Evolutionary conservation across 2,888 invertebrate species (phyloP).

Genomic region (Nemotelus nigrinus): DNA sequence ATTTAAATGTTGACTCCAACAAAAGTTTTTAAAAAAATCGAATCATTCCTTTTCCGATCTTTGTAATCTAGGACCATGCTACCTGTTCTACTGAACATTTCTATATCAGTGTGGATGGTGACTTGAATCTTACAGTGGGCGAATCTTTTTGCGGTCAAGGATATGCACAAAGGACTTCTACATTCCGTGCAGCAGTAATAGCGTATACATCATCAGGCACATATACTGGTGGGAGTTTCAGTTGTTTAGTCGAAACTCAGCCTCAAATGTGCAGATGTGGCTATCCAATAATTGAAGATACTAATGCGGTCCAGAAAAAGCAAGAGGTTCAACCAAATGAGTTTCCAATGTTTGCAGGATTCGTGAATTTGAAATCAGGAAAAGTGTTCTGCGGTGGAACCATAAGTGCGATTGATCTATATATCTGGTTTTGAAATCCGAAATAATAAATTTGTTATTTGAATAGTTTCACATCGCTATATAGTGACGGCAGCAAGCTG

Average conservation of each 20-base stretch:
- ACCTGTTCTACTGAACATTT: constrained; percentile 59
- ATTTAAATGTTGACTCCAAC: no score
- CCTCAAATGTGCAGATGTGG: constrained; percentile 61
- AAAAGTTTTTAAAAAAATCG: no score
- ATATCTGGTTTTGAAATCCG: neutral
- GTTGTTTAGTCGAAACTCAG: constrained; percentile 56
- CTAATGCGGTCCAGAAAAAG: constrained; percentile 67
- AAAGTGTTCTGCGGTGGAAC: constrained; percentile 65
- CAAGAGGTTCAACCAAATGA: constrained; percentile 68
- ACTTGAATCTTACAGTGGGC: constrained; percentile 55
- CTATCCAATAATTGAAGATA: constrained; percentile 56
- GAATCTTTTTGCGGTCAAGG: constrained; percentile 60
- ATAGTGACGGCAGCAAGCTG: constrained; percentile 70
- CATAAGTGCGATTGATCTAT: constrained; percentile 59
- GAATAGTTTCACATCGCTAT: constrained; percentile 62
- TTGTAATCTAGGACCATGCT: neutral
- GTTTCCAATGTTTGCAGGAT: constrained; percentile 69
- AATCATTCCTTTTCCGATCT: no score
- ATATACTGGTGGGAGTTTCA: constrained; percentile 55
- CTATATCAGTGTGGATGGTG: constrained; percentile 60
- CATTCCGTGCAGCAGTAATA: constrained; percentile 56
- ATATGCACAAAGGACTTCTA: constrained; percentile 53
- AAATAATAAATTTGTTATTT: neutral
- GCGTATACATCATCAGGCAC: constrained; percentile 57
- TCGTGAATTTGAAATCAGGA: constrained; percentile 60